Conservation (phyloP, 2,797 vertebrate genomes). For the Micropoecilia bifurca region DNA sequence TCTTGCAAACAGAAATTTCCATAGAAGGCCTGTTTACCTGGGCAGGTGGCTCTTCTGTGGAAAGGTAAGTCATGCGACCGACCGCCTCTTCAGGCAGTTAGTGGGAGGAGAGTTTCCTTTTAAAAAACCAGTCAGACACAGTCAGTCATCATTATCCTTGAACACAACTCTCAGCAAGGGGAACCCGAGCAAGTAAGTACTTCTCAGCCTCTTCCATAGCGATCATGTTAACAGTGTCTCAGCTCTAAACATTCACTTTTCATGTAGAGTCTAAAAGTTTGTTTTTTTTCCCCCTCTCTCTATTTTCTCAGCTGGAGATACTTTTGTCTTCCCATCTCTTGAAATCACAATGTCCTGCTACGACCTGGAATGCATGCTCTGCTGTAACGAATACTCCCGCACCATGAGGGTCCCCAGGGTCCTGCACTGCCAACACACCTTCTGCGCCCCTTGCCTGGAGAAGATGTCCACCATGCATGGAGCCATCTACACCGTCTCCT, state of each 20-base stretch:
- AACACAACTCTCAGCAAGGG: background rate
- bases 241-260: background rate
- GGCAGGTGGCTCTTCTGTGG: background rate
- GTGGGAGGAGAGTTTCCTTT: background rate
- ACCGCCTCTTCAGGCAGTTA: background rate
- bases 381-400: constrained; percentile 60
- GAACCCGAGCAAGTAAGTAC: constrained; percentile 34
- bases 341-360: constrained; percentile 9
- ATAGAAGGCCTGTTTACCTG: background rate
- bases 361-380: constrained; percentile 67
- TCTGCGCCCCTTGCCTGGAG: constrained; percentile 68
- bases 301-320: background rate
- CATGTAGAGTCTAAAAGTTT: background rate
- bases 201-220: background rate
- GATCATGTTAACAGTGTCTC: background rate
- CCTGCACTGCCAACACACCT: constrained; percentile 76
- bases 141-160: background rate
- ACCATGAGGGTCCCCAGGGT: constrained; percentile 55
- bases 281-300: background rate
- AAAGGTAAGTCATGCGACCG: background rate
- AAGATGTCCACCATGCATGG: constrained; percentile 25
- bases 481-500: constrained; percentile 35
- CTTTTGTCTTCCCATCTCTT: background rate
- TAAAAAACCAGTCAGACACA: background rate
- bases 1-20: constrained; percentile 15